Base-by-base conservation (phyloP, 37 sponge, comb jelly and placozoan genomes). In the Petrosia ficiformis region DNA sequence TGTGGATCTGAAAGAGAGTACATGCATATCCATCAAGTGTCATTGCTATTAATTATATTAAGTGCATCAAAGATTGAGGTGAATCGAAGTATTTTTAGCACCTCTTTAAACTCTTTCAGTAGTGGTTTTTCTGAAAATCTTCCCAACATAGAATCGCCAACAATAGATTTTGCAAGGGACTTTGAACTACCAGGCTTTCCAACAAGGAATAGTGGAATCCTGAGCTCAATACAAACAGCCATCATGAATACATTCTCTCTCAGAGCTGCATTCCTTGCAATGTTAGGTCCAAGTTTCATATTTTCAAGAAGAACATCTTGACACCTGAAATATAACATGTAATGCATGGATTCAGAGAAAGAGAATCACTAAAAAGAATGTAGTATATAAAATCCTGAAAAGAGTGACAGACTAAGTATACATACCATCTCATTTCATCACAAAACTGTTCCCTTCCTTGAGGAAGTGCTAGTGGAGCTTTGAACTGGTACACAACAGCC, bases 181-280 rank as follows among this genome's bases (percentile, higher is more conserved):
- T 97, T 97, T 33, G 95, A 95, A 72, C 98, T 97, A 24, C 98
- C 98, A 42, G 98, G 98, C 59, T 97, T 95, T 21, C 98, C 98
- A 25, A 97, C 95, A n/a, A 97, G 77, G 71, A 97, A 97, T 38
- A 97, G 86, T 43, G 98, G 98, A 28, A 97, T 97, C 60, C 84
- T 86, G 40, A 94, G 72, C 39, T 97, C 98, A 60, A 97, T 86
- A 70, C 98, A 97, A 22, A 97, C 86, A 11, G 86, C 84, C 95
- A 97, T 97, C 98, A 97, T 97, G 61, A 97, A 97, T 19, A 97
- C 92, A 87, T 94, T 97, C 76, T 97, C 98, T 65, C 88, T 86
- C 14, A 97, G 86, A 56, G 98, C 98, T 43, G 83, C 79, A 85
- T 97, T 97, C 67, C 77, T 78, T 42, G 95, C 98, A 70, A 97